These are phyloP conservation scores for Corythornis madagascariensis DNA, from an alignment of 2,113 vertebrate genomes.

Conservation along the genomic window DNA sequence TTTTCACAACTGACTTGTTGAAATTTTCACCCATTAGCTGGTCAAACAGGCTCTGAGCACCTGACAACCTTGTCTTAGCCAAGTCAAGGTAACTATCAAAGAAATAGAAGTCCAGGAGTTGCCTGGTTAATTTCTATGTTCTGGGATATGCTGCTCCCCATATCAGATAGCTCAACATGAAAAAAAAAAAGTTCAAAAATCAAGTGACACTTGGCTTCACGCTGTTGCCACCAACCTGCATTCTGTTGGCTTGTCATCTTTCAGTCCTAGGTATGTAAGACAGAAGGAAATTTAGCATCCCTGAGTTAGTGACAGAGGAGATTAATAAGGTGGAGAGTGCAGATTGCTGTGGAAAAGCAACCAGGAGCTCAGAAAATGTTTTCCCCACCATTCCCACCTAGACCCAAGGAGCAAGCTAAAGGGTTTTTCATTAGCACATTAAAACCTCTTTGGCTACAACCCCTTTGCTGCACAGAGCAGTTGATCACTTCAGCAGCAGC, in stretches of 20 bases:
- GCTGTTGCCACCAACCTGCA: background rate
- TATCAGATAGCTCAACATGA: background rate
- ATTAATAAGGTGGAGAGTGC: background rate
- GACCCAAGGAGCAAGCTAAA: background rate
- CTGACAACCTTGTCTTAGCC: background rate
- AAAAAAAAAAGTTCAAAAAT: background rate
- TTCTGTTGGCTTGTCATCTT: background rate
- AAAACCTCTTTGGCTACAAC: background rate
- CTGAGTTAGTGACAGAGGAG: background rate
- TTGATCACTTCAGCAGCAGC: background rate
- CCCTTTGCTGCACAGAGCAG: background rate
- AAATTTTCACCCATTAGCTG: background rate
- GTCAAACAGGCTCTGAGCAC: background rate
- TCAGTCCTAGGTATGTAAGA: background rate
- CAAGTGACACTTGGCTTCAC: background rate
- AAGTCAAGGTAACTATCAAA: constrained; percentile 2
- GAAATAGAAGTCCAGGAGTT: background rate
- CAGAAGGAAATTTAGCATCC: background rate
- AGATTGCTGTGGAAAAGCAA: background rate
- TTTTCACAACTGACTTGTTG: constrained; percentile 9
- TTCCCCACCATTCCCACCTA: background rate
- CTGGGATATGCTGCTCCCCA: background rate
- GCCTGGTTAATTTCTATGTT: background rate
- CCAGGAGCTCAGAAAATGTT: background rate
- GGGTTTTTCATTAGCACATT: background rate